Conservation (phyloP, 2,888 invertebrate species). For the Antheraea assamensis region DNA sequence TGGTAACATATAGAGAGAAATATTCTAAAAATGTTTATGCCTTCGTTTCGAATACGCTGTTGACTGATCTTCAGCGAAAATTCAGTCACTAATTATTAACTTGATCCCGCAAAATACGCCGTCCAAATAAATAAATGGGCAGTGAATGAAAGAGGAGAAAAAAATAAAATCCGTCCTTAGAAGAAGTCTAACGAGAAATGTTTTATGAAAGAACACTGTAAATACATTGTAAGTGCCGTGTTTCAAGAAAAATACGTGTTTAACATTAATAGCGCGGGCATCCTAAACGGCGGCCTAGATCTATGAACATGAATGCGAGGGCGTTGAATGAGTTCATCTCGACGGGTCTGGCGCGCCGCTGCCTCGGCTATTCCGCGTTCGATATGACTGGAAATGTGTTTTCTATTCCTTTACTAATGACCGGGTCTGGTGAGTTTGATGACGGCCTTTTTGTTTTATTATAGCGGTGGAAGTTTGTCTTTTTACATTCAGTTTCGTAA, state of each 20-base stretch:
- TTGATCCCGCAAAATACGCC: too few relatives aligned
- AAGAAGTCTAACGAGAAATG: not conserved
- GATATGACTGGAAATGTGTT: not conserved
- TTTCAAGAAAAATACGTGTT: conserved; percentile 4
- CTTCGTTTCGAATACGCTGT: too few relatives aligned
- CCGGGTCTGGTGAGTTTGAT: not conserved
- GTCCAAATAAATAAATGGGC: not conserved
- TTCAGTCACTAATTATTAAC: too few relatives aligned
- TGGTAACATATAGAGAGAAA: too few relatives aligned
- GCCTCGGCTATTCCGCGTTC: not conserved
- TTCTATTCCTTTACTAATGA: not conserved
- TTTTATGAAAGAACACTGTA: conserved; percentile 4
- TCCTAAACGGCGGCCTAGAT: conserved; percentile 1
- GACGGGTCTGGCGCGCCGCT: not conserved
- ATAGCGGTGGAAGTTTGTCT: too few relatives aligned
- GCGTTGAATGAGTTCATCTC: conserved; percentile 6
- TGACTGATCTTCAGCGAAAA: too few relatives aligned
- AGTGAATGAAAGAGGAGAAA: not conserved
- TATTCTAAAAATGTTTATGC: too few relatives aligned
- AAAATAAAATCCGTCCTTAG: not conserved
- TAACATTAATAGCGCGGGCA: not conserved
- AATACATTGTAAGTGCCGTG: not conserved
- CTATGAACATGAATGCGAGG: conserved; percentile 1
- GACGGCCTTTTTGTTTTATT: too few relatives aligned
- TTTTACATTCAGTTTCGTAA: too few relatives aligned